Percentiles rank a stretch among this genome's conserved stretches.
Evolutionary conservation across 2,797 vertebrate species (phyloP).

Genomic region (Aselliscus stoliczkanus): DNA sequence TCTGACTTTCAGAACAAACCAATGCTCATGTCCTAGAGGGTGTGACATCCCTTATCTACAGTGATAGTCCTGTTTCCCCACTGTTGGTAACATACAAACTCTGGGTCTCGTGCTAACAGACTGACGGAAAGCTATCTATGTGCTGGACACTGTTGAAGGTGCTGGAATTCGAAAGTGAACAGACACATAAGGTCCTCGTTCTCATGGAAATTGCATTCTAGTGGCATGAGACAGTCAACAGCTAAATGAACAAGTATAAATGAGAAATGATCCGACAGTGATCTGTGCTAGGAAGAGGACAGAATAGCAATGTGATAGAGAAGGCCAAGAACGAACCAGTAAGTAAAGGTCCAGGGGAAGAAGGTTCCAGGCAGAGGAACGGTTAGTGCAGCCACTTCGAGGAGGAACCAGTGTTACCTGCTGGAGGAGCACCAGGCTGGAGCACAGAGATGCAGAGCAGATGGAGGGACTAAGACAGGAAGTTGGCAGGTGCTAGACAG

Average conservation of each 20-base stretch:
- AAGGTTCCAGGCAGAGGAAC: too few relatives aligned
- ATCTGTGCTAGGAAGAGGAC: background rate
- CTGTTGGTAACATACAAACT: background rate
- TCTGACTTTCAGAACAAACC: background rate
- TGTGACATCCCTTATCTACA: background rate
- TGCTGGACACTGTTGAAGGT: background rate
- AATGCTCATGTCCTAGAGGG: background rate
- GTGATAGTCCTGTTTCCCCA: background rate
- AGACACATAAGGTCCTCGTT: too few relatives aligned
- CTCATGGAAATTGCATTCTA: too few relatives aligned
- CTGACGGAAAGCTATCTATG: background rate
- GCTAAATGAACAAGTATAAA: background rate
- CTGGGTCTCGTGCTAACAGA: too few relatives aligned
- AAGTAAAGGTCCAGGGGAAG: background rate
- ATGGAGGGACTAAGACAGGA: background rate
- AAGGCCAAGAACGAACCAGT: too few relatives aligned
- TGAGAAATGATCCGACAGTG: background rate
- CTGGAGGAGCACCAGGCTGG: accelerated
- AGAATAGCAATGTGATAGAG: accelerated
- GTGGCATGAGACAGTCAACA: background rate
- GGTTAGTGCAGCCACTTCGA: background rate
- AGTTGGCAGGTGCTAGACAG: background rate
- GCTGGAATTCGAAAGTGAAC: background rate
- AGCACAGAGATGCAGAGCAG: too few relatives aligned
- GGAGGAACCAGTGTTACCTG: background rate